Evolutionary conservation across 2,888 invertebrate species (phyloP).

Genomic region (Branchinecta sandiegonensis): DNA sequence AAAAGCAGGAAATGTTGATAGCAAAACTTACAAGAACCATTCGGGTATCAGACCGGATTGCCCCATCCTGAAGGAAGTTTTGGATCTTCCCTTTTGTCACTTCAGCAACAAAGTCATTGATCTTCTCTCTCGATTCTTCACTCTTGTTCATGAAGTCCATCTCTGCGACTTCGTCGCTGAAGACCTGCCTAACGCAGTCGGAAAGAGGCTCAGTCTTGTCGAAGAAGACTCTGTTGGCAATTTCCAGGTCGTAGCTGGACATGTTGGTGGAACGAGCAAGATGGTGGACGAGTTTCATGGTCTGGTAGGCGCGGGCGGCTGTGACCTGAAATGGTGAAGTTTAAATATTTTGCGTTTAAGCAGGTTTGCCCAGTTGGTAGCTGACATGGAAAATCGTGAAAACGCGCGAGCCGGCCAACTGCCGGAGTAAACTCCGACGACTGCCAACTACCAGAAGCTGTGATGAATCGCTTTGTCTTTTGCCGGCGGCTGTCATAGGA

Average conservation of each 20-base stretch:
- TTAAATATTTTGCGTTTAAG: no score
- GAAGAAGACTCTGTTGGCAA: constrained; percentile 63
- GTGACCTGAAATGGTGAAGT: constrained; percentile 11
- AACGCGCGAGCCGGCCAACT: no score
- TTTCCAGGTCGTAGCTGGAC: constrained; percentile 49
- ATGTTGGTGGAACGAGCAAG: constrained; percentile 20
- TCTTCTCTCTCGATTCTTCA: constrained; percentile 43
- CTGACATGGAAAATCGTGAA: no score
- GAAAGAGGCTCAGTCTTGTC: constrained; percentile 43
- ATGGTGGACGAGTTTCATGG: constrained; percentile 21
- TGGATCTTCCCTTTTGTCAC: constrained; percentile 60
- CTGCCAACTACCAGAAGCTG: neutral
- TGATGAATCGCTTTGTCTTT: constrained; percentile 21
- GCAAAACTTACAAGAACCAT: constrained; percentile 44
- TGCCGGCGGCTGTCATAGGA: neutral
- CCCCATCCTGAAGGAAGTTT: constrained; percentile 51
- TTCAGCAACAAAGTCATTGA: constrained; percentile 63
- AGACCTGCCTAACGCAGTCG: constrained; percentile 50
- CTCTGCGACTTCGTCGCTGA: constrained; percentile 35
- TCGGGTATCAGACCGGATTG: constrained; percentile 47
- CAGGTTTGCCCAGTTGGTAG: no score
- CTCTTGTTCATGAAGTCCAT: constrained; percentile 49
- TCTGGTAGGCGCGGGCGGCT: constrained; percentile 22
- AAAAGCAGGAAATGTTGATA: neutral
- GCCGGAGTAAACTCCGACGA: neutral